Base-by-base conservation (phyloP, 2,888 invertebrate species). In the Agonopterix subpropinquella region DNA sequence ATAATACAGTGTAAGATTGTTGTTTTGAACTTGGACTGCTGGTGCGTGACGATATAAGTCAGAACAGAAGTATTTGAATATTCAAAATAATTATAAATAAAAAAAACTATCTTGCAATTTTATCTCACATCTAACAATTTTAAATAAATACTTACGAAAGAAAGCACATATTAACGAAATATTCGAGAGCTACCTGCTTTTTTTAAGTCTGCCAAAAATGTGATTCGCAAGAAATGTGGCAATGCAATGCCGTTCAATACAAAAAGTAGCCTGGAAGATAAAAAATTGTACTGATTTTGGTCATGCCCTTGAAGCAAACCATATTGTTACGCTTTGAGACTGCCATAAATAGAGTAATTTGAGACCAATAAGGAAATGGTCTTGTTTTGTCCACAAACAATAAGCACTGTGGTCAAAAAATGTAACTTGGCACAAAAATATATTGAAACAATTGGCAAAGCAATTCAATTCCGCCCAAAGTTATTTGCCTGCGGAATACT, bases 201-300 rank as follows among this genome's bases (percentile, higher is more conserved):
- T 28, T 28, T 2, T 28, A 28, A 28, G 28, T 28, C 28, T 55
- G 53, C 53, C 46, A 53, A 53, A 57, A 59, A 55, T 41, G 37
- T 65, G 56, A 71, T 68, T 69, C 67, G 65, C 64, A 65, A 70
- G 69, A 69, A 73, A 28, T 28, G 28, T 28, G 28, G 28, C 7
- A 28, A 28, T 28, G 28, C 28, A 28, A 28, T 28, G 28, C 28
- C 28, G 28, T 28, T 7, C 28, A 28, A 28, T 7, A 28, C 28
- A 28, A 28, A 28, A 28, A 28, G 28, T 28, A 28, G 28, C 28
- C 28, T 5, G 39, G 11, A 39, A 39, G 41, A 41, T 41, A 41
- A 41, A 41, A 11, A 39, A 39, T n/a, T 28, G 28, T 28, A 28
- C 28, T 28, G 28, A 28, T 28, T 28, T 28, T 7, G 28, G 28